Evolutionary conservation across 2,113 vertebrate genomes (phyloP).

Genomic region (Dicerorhinus sumatrensis): DNA sequence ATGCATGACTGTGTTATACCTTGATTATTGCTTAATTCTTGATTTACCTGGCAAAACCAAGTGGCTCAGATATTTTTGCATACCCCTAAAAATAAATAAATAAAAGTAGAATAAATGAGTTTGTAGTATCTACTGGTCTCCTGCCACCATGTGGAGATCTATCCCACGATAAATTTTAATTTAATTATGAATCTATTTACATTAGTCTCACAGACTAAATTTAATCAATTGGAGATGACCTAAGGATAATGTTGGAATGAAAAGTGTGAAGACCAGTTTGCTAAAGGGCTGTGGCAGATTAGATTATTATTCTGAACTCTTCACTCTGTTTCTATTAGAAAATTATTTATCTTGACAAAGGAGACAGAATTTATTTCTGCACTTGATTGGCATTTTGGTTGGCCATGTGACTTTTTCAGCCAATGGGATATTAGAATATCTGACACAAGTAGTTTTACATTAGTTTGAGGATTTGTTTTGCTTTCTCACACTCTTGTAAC

Average conservation of each 20-base stretch:
- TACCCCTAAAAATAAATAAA: background rate
- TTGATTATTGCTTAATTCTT: background rate
- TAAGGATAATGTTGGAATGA: background rate
- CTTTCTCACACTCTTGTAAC: background rate
- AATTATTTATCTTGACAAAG: background rate
- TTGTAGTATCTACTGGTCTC: background rate
- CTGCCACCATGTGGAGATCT: background rate
- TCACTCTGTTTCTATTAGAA: background rate
- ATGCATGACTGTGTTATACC: too few relatives aligned
- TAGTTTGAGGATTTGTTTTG: background rate
- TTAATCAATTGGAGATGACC: background rate
- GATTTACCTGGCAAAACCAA: background rate
- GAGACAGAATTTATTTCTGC: background rate
- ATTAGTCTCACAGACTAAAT: background rate
- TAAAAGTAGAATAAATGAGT: background rate
- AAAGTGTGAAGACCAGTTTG: background rate
- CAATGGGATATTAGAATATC: background rate
- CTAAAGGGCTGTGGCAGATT: background rate
- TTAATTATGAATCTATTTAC: background rate
- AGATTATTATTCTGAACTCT: background rate
- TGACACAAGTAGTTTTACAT: background rate
- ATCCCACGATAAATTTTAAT: background rate
- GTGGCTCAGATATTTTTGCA: background rate
- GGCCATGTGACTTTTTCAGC: background rate
- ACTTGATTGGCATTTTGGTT: background rate